These are phyloP conservation scores for Oplegnathus fasciatus DNA, from an alignment of 2,113 vertebrate species.

Conservation along the genomic window DNA sequence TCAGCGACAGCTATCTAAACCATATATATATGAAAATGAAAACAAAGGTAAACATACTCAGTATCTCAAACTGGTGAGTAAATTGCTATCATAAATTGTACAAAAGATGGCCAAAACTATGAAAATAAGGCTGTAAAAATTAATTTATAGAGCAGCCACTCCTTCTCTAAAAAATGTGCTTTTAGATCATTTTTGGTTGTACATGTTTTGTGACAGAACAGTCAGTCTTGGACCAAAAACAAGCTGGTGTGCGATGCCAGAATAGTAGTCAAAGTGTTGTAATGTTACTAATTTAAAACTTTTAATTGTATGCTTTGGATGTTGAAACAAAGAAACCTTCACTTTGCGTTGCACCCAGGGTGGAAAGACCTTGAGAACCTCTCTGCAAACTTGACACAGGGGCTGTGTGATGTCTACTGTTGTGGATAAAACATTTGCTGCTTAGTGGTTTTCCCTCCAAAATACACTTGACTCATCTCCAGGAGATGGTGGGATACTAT, in stretches of 20 bases:
- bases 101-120: not conserved
- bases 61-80: not conserved
- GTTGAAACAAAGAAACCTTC: slow-evolving; percentile 50
- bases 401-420: slow-evolving; percentile 63
- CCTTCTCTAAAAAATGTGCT: not conserved
- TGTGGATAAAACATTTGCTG: slow-evolving; percentile 67
- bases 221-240: not conserved
- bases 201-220: slow-evolving; percentile 4
- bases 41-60: slow-evolving; percentile 1
- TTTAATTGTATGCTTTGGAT: slow-evolving; percentile 55
- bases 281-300: slow-evolving; percentile 40
- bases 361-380: slow-evolving; percentile 57
- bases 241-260: slow-evolving; percentile 34
- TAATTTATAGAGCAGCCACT: not conserved
- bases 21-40: slow-evolving; percentile 16
- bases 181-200: slow-evolving; percentile 18
- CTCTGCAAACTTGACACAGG: slow-evolving; percentile 44
- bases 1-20: not conserved
- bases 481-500: slow-evolving; percentile 73
- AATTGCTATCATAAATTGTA: slow-evolving; percentile 2
- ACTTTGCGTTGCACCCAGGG: slow-evolving; percentile 21
- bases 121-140: not conserved
- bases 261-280: slow-evolving; percentile 43
- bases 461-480: slow-evolving; percentile 74
- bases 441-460: slow-evolving; percentile 67